Evolutionary conservation across 2,888 invertebrate species (phyloP).

Genomic region (Cheiracanthium punctorium): DNA sequence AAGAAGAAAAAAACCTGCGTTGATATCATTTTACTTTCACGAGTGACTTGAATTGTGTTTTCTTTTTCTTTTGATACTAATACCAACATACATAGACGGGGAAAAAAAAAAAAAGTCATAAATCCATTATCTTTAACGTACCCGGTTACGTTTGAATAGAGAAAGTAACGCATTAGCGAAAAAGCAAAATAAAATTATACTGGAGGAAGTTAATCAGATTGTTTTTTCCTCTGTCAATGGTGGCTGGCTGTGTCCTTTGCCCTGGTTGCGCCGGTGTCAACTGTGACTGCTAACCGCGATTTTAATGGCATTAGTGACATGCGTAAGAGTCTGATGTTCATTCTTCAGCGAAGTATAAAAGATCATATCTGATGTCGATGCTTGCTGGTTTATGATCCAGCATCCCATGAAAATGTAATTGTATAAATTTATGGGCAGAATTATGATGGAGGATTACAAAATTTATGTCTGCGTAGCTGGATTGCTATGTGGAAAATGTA

Average conservation of each 20-base stretch:
- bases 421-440: too few relatives aligned
- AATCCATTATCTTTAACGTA: neutral
- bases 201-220: neutral
- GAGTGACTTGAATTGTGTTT: neutral
- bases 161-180: neutral
- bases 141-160: neutral
- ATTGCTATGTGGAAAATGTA: too few relatives aligned
- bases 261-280: neutral
- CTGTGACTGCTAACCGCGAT: neutral
- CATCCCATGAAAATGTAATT: too few relatives aligned
- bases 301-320: neutral
- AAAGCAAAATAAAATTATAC: neutral
- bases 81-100: too few relatives aligned
- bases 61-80: neutral
- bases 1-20: neutral
- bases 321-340: too few relatives aligned
- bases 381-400: too few relatives aligned
- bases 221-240: neutral
- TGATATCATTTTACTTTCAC: neutral
- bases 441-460: too few relatives aligned
- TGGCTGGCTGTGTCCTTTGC: conserved; percentile 1
- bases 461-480: too few relatives aligned
- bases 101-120: neutral
- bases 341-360: too few relatives aligned
- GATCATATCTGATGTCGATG: too few relatives aligned